phyloP scores from a whole-genome alignment of 2,113 vertebrate species.

The Suncus etruscus region DNA sequence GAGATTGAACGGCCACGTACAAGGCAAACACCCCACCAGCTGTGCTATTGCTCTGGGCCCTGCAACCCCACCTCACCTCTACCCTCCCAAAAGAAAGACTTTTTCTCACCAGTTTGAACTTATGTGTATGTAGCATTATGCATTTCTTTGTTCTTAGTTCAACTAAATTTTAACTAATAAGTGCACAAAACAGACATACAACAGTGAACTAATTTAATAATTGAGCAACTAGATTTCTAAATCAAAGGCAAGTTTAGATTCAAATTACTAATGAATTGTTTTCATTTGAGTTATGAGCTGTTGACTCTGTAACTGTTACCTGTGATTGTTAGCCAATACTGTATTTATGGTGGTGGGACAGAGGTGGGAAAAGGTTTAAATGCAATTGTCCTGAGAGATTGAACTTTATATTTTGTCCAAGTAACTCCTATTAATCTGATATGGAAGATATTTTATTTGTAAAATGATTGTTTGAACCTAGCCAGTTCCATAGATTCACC shows the following conservation, averaged over 20 bases:
- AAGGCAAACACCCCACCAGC: no score
- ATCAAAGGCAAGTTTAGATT: not conserved
- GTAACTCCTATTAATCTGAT: not conserved
- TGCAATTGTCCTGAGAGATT: not conserved
- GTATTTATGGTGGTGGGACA: not conserved
- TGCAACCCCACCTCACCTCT: no score
- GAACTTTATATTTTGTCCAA: not conserved
- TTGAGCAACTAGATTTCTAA: not conserved
- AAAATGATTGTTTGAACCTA: no score
- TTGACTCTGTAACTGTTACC: not conserved
- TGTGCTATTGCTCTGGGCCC: no score
- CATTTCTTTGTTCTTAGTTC: not conserved
- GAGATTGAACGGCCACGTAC: no score
- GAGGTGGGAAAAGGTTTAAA: not conserved
- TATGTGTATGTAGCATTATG: rapidly evolving
- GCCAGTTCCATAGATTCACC: no score
- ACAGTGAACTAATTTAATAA: not conserved
- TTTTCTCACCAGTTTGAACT: slow-evolving; percentile 12
- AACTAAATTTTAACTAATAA: slow-evolving; percentile 22
- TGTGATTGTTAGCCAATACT: not conserved
- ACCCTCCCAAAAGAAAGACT: no score
- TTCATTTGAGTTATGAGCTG: not conserved
- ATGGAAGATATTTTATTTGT: not conserved
- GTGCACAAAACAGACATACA: not conserved
- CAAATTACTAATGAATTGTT: not conserved